phyloP scores from a whole-genome alignment of 2,888 invertebrate species.

The Erebia aethiops region DNA sequence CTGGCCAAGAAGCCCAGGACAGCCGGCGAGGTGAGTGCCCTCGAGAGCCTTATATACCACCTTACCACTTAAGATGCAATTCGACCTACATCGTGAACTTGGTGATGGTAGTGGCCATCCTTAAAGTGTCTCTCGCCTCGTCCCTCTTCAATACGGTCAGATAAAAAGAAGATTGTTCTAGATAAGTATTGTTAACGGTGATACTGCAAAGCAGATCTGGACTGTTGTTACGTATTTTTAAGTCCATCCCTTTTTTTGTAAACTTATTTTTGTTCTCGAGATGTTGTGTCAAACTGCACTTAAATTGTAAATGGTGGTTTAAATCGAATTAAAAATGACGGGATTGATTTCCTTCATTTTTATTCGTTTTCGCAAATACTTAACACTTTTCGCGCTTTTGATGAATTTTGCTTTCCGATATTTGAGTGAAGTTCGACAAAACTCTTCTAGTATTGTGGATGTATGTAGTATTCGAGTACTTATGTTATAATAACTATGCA shows the following conservation, averaged over 20 bases:
- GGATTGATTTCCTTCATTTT: conserved; percentile 45
- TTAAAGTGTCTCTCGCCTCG: conserved; percentile 78
- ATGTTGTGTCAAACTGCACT: conserved; percentile 83
- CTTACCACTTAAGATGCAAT: conserved; percentile 83
- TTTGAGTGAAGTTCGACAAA: conserved; percentile 82
- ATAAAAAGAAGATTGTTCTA: conserved; percentile 73
- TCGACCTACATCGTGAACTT: conserved; percentile 83
- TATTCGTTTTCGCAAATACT: conserved; percentile 55
- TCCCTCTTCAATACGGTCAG: conserved; percentile 81
- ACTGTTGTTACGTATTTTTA: conserved; percentile 81
- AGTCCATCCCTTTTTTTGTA: conserved; percentile 67
- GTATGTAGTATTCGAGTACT: conserved; percentile 30
- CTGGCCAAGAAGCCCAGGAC: conserved; percentile 76
- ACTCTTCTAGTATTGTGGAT: conserved; percentile 43
- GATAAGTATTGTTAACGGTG: conserved; percentile 79
- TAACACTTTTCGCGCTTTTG: conserved; percentile 59
- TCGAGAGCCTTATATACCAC: conserved; percentile 78
- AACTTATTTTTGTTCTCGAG: conserved; percentile 57
- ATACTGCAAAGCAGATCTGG: conserved; percentile 79
- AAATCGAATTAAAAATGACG: conserved; percentile 52
- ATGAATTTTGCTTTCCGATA: conserved; percentile 65
- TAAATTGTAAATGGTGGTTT: conserved; percentile 80
- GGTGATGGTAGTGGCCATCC: conserved; percentile 80
- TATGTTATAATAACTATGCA: conserved; percentile 29
- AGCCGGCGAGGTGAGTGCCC: conserved; percentile 81